Percentiles rank a stretch among this genome's conserved stretches.
Conservation (phyloP, 2,888 invertebrate genomes). For the Polymixis flavicincta region DNA sequence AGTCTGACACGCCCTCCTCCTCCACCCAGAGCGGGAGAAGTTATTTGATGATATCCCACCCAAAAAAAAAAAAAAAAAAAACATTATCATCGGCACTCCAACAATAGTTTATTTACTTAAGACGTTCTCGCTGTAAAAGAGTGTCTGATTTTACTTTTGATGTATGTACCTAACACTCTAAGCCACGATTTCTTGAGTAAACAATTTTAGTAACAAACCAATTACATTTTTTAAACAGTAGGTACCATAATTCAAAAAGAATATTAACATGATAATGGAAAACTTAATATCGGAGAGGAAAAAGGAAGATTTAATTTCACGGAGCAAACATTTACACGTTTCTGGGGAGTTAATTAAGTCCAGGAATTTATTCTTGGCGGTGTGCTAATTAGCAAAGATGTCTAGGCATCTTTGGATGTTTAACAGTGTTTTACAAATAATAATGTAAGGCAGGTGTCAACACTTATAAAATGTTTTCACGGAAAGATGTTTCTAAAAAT, state of each 20-base stretch:
- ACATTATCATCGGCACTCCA: neutral
- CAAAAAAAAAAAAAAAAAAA: too few species aligned
- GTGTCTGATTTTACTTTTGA: conserved; percentile 20
- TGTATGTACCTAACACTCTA: conserved; percentile 2
- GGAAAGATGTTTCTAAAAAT: conserved; percentile 30
- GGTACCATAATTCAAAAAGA: conserved; percentile 37
- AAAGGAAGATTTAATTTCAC: conserved; percentile 44
- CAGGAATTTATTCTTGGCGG: conserved; percentile 49
- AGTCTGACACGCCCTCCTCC: too few species aligned
- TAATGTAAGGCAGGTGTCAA: conserved; percentile 21
- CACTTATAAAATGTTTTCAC: conserved; percentile 13
- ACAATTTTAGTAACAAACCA: conserved; percentile 30
- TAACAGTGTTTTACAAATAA: conserved; percentile 8
- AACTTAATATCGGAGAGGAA: conserved; percentile 36
- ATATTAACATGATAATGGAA: conserved; percentile 49
- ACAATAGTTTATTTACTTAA: conserved; percentile 11
- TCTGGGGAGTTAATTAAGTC: conserved; percentile 50
- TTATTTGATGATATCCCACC: too few species aligned
- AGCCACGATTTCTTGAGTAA: conserved; percentile 12
- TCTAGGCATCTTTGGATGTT: conserved; percentile 25
- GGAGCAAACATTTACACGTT: conserved; percentile 38
- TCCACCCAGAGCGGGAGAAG: too few species aligned
- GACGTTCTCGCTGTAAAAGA: conserved; percentile 10
- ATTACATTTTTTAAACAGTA: conserved; percentile 23
- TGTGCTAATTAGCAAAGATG: conserved; percentile 48